A percentile compares a stretch with the other conserved stretches of the same genome.
Evolutionary conservation across 2,113 vertebrate species (phyloP).

Genomic region (Dissostichus mawsoni): DNA sequence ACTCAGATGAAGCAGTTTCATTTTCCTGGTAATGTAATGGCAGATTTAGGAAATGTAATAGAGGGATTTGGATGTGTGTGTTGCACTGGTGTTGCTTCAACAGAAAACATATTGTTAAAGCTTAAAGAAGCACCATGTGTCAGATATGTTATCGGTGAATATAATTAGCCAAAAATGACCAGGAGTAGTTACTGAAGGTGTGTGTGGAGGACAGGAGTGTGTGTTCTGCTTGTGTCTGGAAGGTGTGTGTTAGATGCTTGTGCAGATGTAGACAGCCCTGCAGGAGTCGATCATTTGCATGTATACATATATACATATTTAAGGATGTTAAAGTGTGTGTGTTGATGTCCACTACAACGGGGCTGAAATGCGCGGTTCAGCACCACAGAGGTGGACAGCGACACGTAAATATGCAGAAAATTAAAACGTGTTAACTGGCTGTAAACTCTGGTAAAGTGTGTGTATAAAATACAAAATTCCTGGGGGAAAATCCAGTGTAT

Average conservation of each 20-base stretch:
- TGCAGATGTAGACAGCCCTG: conserved; percentile 1
- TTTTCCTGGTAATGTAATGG: not conserved
- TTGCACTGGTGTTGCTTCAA: not conserved
- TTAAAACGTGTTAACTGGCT: not conserved
- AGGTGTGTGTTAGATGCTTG: not conserved
- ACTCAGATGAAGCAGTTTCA: not conserved
- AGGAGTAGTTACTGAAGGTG: not conserved
- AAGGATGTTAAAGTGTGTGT: not conserved
- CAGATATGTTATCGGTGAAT: not conserved
- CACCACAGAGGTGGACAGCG: conserved; percentile 38
- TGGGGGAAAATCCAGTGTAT: not conserved
- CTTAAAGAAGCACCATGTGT: not conserved
- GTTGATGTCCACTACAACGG: not conserved
- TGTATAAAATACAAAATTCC: not conserved
- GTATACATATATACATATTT: too few relatives aligned
- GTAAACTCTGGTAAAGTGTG: conserved; percentile 3
- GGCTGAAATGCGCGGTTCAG: conserved; percentile 35
- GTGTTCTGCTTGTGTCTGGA: too few relatives aligned
- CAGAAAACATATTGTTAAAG: not conserved
- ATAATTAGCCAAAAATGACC: not conserved
- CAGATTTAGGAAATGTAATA: not conserved
- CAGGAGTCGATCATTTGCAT: too few relatives aligned
- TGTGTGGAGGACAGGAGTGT: not conserved
- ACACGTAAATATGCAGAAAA: not conserved
- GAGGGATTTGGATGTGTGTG: not conserved